Conservation (phyloP, 2,797 vertebrate genomes). For the Cyclopterus lumpus region DNA sequence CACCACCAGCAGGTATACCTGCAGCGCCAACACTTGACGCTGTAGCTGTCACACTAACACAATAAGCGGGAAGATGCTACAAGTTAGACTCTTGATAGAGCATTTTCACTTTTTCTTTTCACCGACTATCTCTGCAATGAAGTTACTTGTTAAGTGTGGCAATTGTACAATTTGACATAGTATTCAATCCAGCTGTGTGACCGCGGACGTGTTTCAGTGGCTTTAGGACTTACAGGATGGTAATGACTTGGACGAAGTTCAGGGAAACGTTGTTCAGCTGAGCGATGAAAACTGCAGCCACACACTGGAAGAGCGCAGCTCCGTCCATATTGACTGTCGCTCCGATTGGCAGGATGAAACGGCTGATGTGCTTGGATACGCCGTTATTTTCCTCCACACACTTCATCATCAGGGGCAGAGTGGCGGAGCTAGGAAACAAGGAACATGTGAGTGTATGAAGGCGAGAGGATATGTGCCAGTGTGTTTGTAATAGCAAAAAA, state of each 20-base stretch:
- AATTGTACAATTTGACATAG: background rate
- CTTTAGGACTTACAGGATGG: conserved; percentile 87
- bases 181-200: background rate
- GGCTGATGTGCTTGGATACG: conserved; percentile 90
- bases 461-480: background rate
- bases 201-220: background rate
- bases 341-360: conserved; percentile 92
- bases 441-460: background rate
- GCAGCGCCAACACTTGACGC: conserved; percentile 93
- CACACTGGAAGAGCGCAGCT: conserved; percentile 92
- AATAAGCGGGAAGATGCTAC: conserved; percentile 3
- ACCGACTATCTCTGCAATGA: background rate
- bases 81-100: background rate
- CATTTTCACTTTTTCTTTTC: background rate
- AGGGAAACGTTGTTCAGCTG: conserved; percentile 85
- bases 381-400: conserved; percentile 92
- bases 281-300: conserved; percentile 91
- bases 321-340: conserved; percentile 96
- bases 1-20: conserved; percentile 90
- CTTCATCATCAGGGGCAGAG: conserved; percentile 93
- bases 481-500: background rate
- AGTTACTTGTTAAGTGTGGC: background rate
- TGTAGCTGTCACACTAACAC: conserved; percentile 88
- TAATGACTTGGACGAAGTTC: conserved; percentile 90
- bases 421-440: conserved; percentile 84